Evolutionary conservation across 1,140 invertebrate genomes (phyloP).

Genomic region (Cydia fagiglandana): DNA sequence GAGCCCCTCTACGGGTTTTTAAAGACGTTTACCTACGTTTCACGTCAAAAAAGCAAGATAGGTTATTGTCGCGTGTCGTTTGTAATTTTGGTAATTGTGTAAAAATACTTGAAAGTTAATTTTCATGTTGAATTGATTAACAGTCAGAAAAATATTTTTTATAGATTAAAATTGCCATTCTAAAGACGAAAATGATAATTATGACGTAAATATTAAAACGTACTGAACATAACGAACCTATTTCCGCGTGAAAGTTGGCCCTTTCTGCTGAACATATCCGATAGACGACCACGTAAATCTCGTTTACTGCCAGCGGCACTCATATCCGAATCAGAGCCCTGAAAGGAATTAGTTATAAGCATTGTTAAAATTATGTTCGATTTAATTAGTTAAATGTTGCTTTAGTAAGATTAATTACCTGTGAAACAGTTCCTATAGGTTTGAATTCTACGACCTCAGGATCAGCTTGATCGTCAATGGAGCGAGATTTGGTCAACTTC

Average conservation of each 20-base stretch:
- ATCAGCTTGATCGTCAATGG: slow-evolving; percentile 85
- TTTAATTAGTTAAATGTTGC: background rate
- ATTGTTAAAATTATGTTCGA: background rate
- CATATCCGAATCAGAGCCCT: slow-evolving; percentile 89
- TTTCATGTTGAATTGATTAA: no score
- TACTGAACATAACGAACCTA: slow-evolving; percentile 75
- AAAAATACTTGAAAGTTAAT: no score
- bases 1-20: no score
- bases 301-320: slow-evolving; percentile 87
- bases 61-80: no score
- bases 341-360: slow-evolving; percentile 32
- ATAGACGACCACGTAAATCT: slow-evolving; percentile 88
- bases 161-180: no score
- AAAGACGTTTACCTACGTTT: no score
- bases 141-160: no score
- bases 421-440: slow-evolving; percentile 79
- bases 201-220: no score
- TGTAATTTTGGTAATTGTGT: no score
- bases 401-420: slow-evolving; percentile 55
- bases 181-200: no score
- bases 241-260: slow-evolving; percentile 81
- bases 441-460: slow-evolving; percentile 70
- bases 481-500: slow-evolving; percentile 91
- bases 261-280: slow-evolving; percentile 89
- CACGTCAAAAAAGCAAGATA: no score